Evolutionary conservation across 2,797 vertebrate species (phyloP), one percentile per base, ranked within the genome.

Genomic region (Sebastes miniatus): DNA sequence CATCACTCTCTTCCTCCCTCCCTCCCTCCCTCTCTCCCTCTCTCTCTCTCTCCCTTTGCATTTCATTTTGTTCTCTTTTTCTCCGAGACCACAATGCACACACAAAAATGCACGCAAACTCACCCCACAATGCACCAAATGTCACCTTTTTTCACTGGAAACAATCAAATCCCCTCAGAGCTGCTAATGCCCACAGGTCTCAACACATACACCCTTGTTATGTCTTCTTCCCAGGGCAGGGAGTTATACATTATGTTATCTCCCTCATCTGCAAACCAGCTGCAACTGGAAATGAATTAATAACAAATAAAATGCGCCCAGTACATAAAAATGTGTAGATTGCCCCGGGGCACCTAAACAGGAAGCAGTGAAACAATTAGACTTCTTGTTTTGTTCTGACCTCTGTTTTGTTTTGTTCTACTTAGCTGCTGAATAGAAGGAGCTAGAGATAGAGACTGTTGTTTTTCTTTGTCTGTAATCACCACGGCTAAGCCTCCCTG

Each of bases 331-430:
- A 91, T 90, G 89, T 93, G 87, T 93, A 91, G 91, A 92, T 93
- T 88, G 88, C 88, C 89, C 77, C 11, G n/a, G 86, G 93, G 90
- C 91, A 88, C 89, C 92, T 93, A 93, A 95, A 95, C 95, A 95
- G 94, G 94, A 94, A 93, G 85, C 80, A 62, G 87, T 83, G 88
- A 91, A 95, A 95, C 93, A 95, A 95, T 95, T 93, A 91, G 86
- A 93, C 91, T 95, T 92, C 93, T 94, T 94, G 92, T 95, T 93
- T 94, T 92, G 90, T 93, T 91, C 89, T 94, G 93, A 93, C 91
- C 93, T 93, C 91, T 89, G 90, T 93, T 94, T 94, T 93, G 89
- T 94, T 95, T 93, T 92, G 90, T 92, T 92, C 89, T 83, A 79
- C 88, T 91, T 79, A 83, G 88, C 83, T 29, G 81, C 82, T 89